These are phyloP conservation scores for Pangasius djambal DNA, from an alignment of 2,797 vertebrate species.

Conservation along the genomic window DNA sequence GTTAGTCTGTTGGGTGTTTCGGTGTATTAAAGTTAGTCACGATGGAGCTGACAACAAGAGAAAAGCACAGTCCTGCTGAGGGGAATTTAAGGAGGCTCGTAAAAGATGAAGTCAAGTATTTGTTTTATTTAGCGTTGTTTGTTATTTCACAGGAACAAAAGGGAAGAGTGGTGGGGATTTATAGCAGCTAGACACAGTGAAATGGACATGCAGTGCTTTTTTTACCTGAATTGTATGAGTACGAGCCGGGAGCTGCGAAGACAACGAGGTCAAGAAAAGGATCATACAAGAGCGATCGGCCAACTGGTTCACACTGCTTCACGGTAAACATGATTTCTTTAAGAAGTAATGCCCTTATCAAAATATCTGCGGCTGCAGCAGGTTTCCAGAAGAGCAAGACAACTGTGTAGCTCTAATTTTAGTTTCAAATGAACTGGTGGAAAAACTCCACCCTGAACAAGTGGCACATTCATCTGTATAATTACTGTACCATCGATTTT, in stretches of 20 bases:
- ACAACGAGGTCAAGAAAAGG: constrained; percentile 62
- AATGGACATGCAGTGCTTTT: constrained; percentile 68
- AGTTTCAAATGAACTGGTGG: neutral
- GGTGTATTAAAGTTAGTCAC: constrained; percentile 22
- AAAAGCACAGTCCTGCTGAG: constrained; percentile 44
- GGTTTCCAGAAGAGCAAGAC: too few relatives aligned
- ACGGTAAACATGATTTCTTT: neutral
- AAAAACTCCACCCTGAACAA: neutral
- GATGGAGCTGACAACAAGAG: constrained; percentile 25
- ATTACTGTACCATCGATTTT: neutral
- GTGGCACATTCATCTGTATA: neutral
- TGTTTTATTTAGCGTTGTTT: neutral
- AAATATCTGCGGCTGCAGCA: neutral
- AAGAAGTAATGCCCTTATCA: neutral
- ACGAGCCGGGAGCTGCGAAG: constrained; percentile 93
- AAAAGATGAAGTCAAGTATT: constrained; percentile 2
- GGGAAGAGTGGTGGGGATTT: constrained; percentile 18
- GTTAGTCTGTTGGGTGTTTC: constrained; percentile 27
- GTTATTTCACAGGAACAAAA: constrained; percentile 2
- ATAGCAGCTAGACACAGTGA: constrained; percentile 62
- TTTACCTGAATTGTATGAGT: constrained; percentile 96
- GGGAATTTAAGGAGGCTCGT: constrained; percentile 39
- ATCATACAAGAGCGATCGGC: constrained; percentile 27
- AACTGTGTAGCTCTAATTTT: neutral
- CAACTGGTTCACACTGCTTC: neutral